A percentile compares a stretch with the other conserved stretches of the same genome.
Conservation (phyloP, 2,888 invertebrate genomes). For the Drosophila siamana region DNA sequence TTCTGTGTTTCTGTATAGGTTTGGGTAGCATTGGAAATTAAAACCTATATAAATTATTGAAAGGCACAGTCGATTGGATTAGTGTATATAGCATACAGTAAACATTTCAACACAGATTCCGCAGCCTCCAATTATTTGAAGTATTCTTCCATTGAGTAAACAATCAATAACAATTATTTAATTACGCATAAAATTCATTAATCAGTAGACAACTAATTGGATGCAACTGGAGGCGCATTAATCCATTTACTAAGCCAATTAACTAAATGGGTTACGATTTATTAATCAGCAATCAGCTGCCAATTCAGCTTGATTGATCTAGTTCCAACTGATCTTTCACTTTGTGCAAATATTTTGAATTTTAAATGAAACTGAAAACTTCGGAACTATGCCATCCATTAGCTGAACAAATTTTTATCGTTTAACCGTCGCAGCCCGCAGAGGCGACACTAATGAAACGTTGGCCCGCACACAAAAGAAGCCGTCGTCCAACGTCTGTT, state of each 20-base stretch:
- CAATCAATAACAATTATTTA: background rate
- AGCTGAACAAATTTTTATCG: slow-evolving; percentile 9
- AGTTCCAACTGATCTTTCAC: slow-evolving; percentile 45
- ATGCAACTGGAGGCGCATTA: slow-evolving; percentile 1
- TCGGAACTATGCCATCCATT: slow-evolving; percentile 15
- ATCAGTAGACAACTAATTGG: slow-evolving; percentile 1
- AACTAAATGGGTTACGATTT: slow-evolving; percentile 19
- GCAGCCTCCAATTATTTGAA: background rate
- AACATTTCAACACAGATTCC: background rate
- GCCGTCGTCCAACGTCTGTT: slow-evolving; percentile 14
- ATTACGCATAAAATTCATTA: slow-evolving; percentile 5
- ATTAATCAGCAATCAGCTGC: slow-evolving; percentile 1
- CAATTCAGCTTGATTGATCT: slow-evolving; percentile 18
- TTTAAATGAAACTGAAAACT: slow-evolving; percentile 26
- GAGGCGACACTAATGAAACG: slow-evolving; percentile 31
- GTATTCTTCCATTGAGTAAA: background rate
- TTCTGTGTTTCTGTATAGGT: background rate
- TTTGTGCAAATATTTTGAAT: slow-evolving; percentile 49
- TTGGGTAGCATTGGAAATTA: background rate
- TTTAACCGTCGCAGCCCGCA: slow-evolving; percentile 39
- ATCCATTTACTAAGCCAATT: slow-evolving; percentile 34
- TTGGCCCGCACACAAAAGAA: slow-evolving; percentile 32
- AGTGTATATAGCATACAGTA: background rate
- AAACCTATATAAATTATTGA: background rate
- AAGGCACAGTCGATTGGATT: too few species aligned